phyloP scores from a whole-genome alignment of 2,888 invertebrate species.

The Hypselothyrea guttata region DNA sequence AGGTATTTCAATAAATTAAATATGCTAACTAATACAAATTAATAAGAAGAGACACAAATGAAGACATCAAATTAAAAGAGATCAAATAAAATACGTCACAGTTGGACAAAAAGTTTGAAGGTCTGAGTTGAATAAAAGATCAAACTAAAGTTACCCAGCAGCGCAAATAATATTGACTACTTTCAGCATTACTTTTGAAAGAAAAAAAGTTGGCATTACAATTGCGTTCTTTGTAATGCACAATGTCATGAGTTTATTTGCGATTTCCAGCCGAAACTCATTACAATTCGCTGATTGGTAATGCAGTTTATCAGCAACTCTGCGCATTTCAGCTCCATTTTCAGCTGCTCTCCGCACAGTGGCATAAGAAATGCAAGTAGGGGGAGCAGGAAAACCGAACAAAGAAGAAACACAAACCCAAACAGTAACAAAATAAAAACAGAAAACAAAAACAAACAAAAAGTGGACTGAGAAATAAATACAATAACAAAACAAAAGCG shows the following conservation, averaged over 20 bases:
- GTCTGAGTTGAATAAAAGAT: constrained; percentile 5
- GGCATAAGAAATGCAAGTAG: constrained; percentile 14
- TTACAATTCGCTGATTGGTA: no score
- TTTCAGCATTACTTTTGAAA: no score
- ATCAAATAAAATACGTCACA: constrained; percentile 26
- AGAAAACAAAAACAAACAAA: constrained; percentile 27
- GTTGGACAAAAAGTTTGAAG: constrained; percentile 15
- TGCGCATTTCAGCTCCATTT: background rate
- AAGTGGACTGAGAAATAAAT: constrained; percentile 25
- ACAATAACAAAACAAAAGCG: constrained; percentile 57
- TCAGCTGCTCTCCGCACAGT: constrained; percentile 16
- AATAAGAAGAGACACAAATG: constrained; percentile 2
- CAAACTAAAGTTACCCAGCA: no score
- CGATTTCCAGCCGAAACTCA: no score
- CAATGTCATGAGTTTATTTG: no score
- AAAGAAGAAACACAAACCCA: constrained; percentile 24
- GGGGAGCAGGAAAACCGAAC: constrained; percentile 9
- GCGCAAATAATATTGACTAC: no score
- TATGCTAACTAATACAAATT: no score
- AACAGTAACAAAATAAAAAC: constrained; percentile 11
- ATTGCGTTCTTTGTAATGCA: no score
- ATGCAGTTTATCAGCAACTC: no score
- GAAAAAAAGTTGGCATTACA: no score
- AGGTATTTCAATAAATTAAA: no score
- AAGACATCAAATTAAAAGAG: constrained; percentile 16